Evolutionary conservation across 2,113 vertebrate species (phyloP), one percentile per base, ranked within the genome.

Genomic region (Megaceryle maxima): DNA sequence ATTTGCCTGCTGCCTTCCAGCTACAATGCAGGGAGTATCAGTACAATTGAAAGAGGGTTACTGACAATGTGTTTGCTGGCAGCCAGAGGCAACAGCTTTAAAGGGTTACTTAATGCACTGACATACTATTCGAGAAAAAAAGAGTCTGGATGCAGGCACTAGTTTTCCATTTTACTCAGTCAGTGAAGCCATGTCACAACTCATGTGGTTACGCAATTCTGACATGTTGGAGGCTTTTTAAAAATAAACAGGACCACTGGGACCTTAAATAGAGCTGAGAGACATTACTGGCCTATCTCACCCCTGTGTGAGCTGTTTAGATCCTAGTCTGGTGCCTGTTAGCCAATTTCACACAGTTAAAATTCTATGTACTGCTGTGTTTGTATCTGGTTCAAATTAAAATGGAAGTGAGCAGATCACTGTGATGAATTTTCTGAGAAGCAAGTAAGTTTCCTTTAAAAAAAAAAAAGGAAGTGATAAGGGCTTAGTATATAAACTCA

Each of bases 151-250:
- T 33, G 28, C 22, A 57, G 24, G 31, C 41, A 69, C 3, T 7
- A 21, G 16, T 55, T 24, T 83, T 62, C 10, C 0, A 0, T 18
- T 60, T 46, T 68, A 87, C 6, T 35, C 31, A 6, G 24, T 16
- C 48, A 83, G 53, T 22, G 46, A 87, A 73, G 39, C 4, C 5
- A 3, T 28, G 16, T 39, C 53, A 53, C 33, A 66, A 53, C 7
- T 28, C 21, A 64, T 4, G 56, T 0, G 2, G 15, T 55, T 9
- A 44, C 0, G 11, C 18, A 55, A 35, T 56, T 87, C 5, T 64
- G 39, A 31, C 33, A 31, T 20, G 29, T 21, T 64, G 20, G 35
- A 63, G 14, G 21, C 26, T 63, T 57, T 73, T 17, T 56, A 37
- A 59, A 88, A 91, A 43, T 4, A 77, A 46, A 7, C 7, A 68